Evolutionary conservation across 2,797 vertebrate species (phyloP).

Genomic region (Manis pentadactyla): DNA sequence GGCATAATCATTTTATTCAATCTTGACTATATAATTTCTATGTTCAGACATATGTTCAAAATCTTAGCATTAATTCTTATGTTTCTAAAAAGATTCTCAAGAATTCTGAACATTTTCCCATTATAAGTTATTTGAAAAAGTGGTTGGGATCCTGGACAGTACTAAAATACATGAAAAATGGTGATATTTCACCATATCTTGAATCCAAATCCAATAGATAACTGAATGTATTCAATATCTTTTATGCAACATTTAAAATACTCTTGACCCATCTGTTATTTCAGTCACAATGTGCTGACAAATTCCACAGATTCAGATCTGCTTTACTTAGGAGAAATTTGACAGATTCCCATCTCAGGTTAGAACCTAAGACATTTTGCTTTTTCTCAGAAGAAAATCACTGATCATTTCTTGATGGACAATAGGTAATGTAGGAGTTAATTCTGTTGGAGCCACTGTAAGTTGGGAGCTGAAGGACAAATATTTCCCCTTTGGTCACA

Average conservation of each 20-base stretch:
- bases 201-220: background rate
- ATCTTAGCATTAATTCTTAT: background rate
- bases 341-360: background rate
- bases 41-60: background rate
- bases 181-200: background rate
- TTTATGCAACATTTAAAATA: background rate
- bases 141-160: background rate
- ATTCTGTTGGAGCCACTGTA: background rate
- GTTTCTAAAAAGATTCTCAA: slow-evolving; percentile 46
- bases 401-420: background rate
- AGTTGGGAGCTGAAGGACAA: background rate
- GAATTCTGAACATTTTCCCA: background rate
- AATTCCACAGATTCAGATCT: background rate
- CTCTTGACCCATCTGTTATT: background rate
- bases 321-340: background rate
- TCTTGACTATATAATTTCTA: slow-evolving; percentile 18
- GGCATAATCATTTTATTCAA: background rate
- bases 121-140: slow-evolving; percentile 47
- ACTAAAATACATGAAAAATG: background rate
- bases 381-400: background rate
- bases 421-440: background rate
- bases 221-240: background rate
- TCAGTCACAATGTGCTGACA: background rate
- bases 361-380: background rate
- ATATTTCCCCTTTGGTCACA: background rate